Percentiles rank a stretch among this genome's conserved stretches.
Conservation (phyloP, 2,888 invertebrate species). For the Meiosimyza platycephala region DNA sequence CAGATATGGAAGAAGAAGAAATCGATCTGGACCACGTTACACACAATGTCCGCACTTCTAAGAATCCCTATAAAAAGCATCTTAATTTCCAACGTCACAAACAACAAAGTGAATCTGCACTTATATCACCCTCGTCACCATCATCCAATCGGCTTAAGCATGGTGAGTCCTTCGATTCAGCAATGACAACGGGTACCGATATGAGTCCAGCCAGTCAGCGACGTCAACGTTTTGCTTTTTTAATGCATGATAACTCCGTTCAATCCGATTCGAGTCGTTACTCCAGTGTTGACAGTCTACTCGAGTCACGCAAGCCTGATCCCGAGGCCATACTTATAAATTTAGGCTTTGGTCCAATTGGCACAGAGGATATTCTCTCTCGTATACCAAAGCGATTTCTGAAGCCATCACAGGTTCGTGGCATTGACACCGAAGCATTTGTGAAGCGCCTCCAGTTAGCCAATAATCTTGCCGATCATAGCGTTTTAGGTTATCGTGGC, state of each 20-base stretch:
- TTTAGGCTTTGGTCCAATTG: constrained; percentile 82
- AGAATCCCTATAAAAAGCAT: constrained; percentile 18
- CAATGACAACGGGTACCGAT: background rate
- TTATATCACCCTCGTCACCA: constrained; percentile 30
- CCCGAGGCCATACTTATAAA: constrained; percentile 88
- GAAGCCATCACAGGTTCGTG: constrained; percentile 81
- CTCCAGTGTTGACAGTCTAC: constrained; percentile 83
- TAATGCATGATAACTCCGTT: constrained; percentile 55
- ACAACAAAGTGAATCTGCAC: constrained; percentile 14
- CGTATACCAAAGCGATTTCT: constrained; percentile 86
- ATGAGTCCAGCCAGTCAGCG: constrained; percentile 44
- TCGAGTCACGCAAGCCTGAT: constrained; percentile 86
- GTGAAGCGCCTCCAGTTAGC: constrained; percentile 80
- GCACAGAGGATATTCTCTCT: constrained; percentile 76
- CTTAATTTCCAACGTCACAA: constrained; percentile 25
- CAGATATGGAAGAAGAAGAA: constrained; percentile 57
- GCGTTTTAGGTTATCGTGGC: constrained; percentile 81
- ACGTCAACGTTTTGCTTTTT: constrained; percentile 44
- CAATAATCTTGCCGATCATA: constrained; percentile 79
- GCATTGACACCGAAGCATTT: constrained; percentile 81
- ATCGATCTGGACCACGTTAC: constrained; percentile 43
- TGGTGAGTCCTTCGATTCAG: constrained; percentile 44
- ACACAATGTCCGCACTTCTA: constrained; percentile 39
- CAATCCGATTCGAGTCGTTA: constrained; percentile 73
- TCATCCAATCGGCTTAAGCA: constrained; percentile 52